A percentile compares a stretch with the other conserved stretches of the same genome.
Conservation (phyloP, 2,113 vertebrate genomes). For the Trogon surrucura region DNA sequence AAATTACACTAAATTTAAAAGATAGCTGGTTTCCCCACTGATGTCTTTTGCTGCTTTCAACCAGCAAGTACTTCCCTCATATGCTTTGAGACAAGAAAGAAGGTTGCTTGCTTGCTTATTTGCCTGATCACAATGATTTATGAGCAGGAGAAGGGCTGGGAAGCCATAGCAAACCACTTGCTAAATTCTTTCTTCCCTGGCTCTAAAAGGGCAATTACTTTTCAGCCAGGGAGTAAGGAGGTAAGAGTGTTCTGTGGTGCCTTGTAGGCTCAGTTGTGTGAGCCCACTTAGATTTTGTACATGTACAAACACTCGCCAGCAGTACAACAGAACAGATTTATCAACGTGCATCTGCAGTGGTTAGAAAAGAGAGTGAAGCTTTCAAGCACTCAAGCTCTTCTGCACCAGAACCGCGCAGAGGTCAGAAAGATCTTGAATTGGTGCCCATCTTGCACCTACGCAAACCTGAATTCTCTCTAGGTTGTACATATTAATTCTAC, state of each 20-base stretch:
- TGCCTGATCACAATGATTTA: slow-evolving; percentile 12
- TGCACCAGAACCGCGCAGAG: neutral
- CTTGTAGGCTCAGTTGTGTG: neutral
- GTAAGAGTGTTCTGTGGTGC: neutral
- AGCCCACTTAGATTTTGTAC: slow-evolving; percentile 14
- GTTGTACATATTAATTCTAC: neutral
- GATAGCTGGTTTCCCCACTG: neutral
- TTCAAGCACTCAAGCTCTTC: neutral
- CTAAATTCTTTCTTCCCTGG: slow-evolving; percentile 36
- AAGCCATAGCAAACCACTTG: slow-evolving; percentile 8
- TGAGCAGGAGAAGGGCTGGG: neutral
- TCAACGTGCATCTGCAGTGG: slow-evolving; percentile 8
- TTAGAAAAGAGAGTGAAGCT: slow-evolving; percentile 7
- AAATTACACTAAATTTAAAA: slow-evolving; percentile 46
- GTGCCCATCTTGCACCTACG: neutral
- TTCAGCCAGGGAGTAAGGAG: neutral
- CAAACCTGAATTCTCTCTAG: neutral
- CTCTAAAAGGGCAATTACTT: slow-evolving; percentile 43
- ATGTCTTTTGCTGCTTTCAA: neutral
- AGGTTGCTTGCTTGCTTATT: neutral
- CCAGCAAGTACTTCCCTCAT: neutral
- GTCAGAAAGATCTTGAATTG: neutral
- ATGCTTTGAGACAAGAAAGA: neutral
- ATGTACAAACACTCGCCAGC: neutral
- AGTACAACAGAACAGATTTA: neutral